A percentile compares a stretch with the other conserved stretches of the same genome.
Evolutionary conservation across 1,140 invertebrate species (phyloP).

Genomic region (Phenacoccus solenopsis): DNA sequence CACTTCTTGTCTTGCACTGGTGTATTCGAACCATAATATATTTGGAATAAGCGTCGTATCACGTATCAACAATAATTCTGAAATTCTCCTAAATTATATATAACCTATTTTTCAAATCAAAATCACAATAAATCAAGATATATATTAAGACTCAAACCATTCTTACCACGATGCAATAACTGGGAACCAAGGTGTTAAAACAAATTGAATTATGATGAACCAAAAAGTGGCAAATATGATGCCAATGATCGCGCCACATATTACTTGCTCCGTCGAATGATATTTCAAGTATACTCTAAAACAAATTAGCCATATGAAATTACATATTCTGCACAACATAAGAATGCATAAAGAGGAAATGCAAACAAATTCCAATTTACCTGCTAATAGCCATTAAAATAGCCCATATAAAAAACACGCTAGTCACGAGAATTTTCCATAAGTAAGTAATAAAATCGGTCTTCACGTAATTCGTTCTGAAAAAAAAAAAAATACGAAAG

Average conservation of each 20-base stretch:
- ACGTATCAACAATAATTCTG: constrained; percentile 71
- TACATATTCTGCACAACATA: too few relatives aligned
- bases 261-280: constrained; percentile 69
- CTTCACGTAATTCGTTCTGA: neutral
- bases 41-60: constrained; percentile 88
- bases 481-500: neutral
- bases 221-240: constrained; percentile 52
- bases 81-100: constrained; percentile 56
- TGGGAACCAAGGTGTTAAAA: constrained; percentile 76
- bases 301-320: constrained; percentile 24
- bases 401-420: neutral
- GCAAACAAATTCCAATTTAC: neutral
- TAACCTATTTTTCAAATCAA: constrained; percentile 15
- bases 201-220: constrained; percentile 63
- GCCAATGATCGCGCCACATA: constrained; percentile 60
- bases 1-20: constrained; percentile 67
- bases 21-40: constrained; percentile 89
- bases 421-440: neutral
- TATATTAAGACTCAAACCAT: constrained; percentile 26
- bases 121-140: constrained; percentile 1
- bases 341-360: neutral
- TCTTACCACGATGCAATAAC: constrained; percentile 73
- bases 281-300: constrained; percentile 71
- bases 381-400: neutral
- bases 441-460: constrained; percentile 29